Evolutionary conservation across 2,888 invertebrate genomes (phyloP).

Genomic region (Matsumyia berberina): DNA sequence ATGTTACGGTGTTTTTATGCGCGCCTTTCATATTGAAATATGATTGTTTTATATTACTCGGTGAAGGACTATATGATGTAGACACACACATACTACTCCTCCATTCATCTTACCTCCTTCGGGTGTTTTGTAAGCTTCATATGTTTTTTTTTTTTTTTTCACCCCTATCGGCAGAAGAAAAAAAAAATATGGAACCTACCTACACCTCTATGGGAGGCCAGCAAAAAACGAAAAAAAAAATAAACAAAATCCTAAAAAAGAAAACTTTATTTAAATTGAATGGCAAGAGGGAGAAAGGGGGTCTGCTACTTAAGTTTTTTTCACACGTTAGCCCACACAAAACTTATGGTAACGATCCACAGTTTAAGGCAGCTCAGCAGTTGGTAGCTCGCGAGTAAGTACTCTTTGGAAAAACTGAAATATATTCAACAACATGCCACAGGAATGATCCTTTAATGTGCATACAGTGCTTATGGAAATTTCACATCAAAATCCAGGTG

Average conservation of each 20-base stretch:
- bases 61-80: slow-evolving; percentile 40
- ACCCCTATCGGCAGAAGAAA: neutral
- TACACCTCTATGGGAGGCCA: slow-evolving; percentile 11
- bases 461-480: slow-evolving; percentile 58
- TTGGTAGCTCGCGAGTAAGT: neutral
- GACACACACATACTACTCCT: slow-evolving; percentile 4
- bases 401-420: neutral
- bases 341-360: slow-evolving; percentile 43
- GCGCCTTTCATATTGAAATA: slow-evolving; percentile 56
- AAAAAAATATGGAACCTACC: slow-evolving; percentile 14
- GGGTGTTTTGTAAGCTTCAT: slow-evolving; percentile 34
- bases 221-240: slow-evolving; percentile 19
- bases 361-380: slow-evolving; percentile 45
- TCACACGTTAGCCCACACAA: slow-evolving; percentile 43
- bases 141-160: slow-evolving; percentile 7
- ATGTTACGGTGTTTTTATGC: slow-evolving; percentile 20
- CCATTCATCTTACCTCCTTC: slow-evolving; percentile 19
- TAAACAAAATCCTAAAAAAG: neutral
- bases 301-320: slow-evolving; percentile 42
- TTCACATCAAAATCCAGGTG: slow-evolving; percentile 35
- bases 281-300: slow-evolving; percentile 4
- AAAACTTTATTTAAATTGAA: slow-evolving; percentile 58
- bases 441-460: slow-evolving; percentile 52
- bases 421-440: slow-evolving; percentile 52
- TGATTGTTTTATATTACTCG: slow-evolving; percentile 58